Evolutionary conservation across 2,888 invertebrate genomes (phyloP).

Genomic region (Argyresthia goedartella): DNA sequence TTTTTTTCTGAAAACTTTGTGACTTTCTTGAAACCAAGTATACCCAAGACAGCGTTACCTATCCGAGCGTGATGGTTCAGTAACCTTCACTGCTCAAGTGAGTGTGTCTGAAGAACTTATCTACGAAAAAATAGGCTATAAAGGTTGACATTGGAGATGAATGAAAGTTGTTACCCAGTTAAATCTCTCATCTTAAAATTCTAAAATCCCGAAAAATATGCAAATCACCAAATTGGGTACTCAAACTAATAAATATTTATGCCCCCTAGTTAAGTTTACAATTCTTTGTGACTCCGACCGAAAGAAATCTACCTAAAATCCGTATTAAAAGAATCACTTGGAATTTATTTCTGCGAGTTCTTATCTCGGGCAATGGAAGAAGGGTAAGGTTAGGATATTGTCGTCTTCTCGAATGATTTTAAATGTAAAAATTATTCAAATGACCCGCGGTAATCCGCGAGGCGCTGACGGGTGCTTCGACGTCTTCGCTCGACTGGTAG

Average conservation of each 20-base stretch:
- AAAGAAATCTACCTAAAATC: constrained; percentile 71
- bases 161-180: too few relatives aligned
- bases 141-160: too few relatives aligned
- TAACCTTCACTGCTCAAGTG: too few relatives aligned
- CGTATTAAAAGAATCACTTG: constrained; percentile 70
- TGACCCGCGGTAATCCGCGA: constrained; percentile 22
- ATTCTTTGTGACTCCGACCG: constrained; percentile 14
- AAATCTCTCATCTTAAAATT: too few relatives aligned
- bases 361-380: constrained; percentile 18
- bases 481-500: constrained; percentile 30
- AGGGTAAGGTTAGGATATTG: constrained; percentile 70
- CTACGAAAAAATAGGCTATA: too few relatives aligned
- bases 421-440: constrained; percentile 72
- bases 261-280: constrained; percentile 24
- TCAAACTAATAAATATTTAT: constrained; percentile 56
- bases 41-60: too few relatives aligned
- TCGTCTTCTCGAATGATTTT: constrained; percentile 65
- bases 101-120: too few relatives aligned
- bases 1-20: too few relatives aligned
- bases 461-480: constrained; percentile 57
- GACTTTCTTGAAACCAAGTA: too few relatives aligned
- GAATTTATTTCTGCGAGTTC: constrained; percentile 52
- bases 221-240: too few relatives aligned
- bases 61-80: too few relatives aligned
- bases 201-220: too few relatives aligned